A percentile compares a stretch with the other conserved stretches of the same genome.
Evolutionary conservation across 2,797 vertebrate genomes (phyloP).

Genomic region (Alca torda): DNA sequence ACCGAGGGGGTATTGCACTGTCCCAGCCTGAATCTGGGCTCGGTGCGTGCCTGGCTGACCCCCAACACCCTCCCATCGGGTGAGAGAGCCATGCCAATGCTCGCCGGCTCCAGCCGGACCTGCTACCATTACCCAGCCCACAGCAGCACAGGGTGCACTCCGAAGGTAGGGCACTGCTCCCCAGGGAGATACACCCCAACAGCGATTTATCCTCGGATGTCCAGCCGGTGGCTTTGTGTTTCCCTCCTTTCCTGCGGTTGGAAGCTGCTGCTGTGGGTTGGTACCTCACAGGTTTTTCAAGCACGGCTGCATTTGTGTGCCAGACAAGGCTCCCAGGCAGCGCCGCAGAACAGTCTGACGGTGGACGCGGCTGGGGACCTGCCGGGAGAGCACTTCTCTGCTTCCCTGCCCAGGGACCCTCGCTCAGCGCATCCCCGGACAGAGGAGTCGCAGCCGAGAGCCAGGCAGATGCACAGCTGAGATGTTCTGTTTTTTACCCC

Average conservation of each 20-base stretch:
- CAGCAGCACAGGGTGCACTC: background rate
- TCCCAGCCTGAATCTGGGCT: background rate
- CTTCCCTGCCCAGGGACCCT: background rate
- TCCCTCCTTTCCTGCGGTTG: fast-evolving
- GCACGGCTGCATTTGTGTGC: fast-evolving
- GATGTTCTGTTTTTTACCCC: background rate
- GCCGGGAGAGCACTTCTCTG: fast-evolving
- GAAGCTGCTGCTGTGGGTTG: background rate
- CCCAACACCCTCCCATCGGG: fast-evolving
- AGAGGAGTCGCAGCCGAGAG: fast-evolving
- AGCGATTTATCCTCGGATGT: background rate
- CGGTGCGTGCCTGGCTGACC: fast-evolving
- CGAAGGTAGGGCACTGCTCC: background rate
- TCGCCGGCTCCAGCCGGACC: background rate
- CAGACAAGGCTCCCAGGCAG: background rate
- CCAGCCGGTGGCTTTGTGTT: fast-evolving
- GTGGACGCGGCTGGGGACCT: background rate
- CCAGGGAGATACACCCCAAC: background rate
- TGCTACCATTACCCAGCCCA: background rate
- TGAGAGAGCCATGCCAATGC: fast-evolving
- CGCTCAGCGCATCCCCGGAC: fast-evolving
- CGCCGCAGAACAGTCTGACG: background rate
- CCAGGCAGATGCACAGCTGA: background rate
- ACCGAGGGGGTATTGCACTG: background rate
- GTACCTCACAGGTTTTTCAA: background rate